Evolutionary conservation across 2,888 invertebrate species (phyloP).

Genomic region (Ischnus inquisitorius): DNA sequence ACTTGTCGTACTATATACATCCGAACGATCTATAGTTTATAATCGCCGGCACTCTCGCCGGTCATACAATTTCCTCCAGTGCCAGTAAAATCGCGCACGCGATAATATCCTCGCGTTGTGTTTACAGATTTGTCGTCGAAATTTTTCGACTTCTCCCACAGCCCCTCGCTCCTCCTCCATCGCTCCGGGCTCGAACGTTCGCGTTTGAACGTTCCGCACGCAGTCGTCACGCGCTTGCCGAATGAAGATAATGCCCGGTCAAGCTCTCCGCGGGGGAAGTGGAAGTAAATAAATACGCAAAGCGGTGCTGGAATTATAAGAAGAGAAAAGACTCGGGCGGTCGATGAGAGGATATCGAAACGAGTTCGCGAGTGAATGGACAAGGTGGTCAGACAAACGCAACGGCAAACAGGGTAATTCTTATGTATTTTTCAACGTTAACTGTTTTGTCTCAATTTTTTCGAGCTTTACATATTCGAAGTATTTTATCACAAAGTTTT

Average conservation of each 20-base stretch:
- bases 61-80: not conserved
- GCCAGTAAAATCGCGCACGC: too few relatives aligned
- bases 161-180: not conserved
- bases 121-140: not conserved
- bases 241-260: conserved; percentile 76
- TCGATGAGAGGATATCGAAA: conserved; percentile 30
- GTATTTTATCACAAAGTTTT: not conserved
- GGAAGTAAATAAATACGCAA: conserved; percentile 6
- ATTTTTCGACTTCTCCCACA: not conserved
- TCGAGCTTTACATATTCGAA: not conserved
- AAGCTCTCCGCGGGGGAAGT: conserved; percentile 23
- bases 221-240: conserved; percentile 75
- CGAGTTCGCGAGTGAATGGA: conserved; percentile 37
- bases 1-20: too few relatives aligned
- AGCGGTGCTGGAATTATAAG: not conserved
- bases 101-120: not conserved
- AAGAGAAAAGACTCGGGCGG: not conserved
- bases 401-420: not conserved
- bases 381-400: conserved; percentile 9
- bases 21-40: too few relatives aligned
- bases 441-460: not conserved
- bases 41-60: not conserved
- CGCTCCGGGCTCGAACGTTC: not conserved
- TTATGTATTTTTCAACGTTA: not conserved
- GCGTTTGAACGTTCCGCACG: conserved; percentile 68